These are phyloP conservation scores for Pseudococcus jackbeardsleyi DNA, from an alignment of 2,888 invertebrate genomes.

Conservation along the genomic window DNA sequence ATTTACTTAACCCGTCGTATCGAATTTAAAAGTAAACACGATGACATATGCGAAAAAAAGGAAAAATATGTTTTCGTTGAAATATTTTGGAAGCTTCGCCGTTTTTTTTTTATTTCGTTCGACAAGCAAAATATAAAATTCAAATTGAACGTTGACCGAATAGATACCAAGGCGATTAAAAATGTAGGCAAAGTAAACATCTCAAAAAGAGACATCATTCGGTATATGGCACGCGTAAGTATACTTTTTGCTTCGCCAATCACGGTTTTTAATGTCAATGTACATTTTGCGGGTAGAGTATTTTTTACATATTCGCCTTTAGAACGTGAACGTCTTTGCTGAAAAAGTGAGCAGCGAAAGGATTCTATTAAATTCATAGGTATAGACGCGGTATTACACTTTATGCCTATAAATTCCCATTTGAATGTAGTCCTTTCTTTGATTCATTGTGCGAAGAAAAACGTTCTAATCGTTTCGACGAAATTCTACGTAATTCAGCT, in stretches of 20 bases:
- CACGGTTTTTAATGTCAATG: neutral
- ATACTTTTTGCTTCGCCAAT: neutral
- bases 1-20: slow-evolving; percentile 28
- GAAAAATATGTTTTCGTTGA: neutral
- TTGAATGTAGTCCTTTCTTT: neutral
- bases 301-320: neutral
- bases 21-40: slow-evolving; percentile 25
- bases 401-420: neutral
- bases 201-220: neutral
- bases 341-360: neutral
- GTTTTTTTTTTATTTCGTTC: neutral
- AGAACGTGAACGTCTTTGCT: neutral
- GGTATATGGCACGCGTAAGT: neutral
- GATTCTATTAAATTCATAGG: neutral
- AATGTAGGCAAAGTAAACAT: neutral
- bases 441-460: neutral
- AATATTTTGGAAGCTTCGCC: neutral
- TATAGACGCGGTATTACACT: neutral
- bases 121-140: neutral
- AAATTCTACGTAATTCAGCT: neutral
- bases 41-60: neutral
- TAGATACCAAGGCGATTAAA: neutral
- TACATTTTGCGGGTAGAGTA: neutral
- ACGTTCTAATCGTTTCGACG: neutral
- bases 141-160: neutral